Evolutionary conservation across 2,888 invertebrate genomes (phyloP).

Genomic region (Didymodactylos carnosus): DNA sequence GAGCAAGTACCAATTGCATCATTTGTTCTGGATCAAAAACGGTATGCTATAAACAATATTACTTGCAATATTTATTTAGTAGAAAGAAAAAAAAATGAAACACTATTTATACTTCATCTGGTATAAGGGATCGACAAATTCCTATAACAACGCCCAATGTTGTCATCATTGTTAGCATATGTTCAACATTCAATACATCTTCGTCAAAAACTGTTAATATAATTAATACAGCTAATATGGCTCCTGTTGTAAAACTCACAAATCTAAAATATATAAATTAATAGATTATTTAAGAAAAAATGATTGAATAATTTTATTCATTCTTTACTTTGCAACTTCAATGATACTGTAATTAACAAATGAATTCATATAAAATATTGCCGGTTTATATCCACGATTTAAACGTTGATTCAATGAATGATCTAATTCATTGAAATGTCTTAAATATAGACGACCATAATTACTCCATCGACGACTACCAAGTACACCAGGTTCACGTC

Average conservation of each 20-base stretch:
- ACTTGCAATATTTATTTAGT: too few species aligned
- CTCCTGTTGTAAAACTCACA: slow-evolving; percentile 65
- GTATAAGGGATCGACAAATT: slow-evolving; percentile 46
- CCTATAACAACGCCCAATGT: slow-evolving; percentile 55
- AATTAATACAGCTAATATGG: slow-evolving; percentile 59
- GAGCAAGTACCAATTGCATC: slow-evolving; percentile 60
- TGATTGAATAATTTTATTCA: too few species aligned
- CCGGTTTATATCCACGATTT: slow-evolving; percentile 76
- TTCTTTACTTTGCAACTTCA: neutral
- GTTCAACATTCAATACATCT: slow-evolving; percentile 71
- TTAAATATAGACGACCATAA: slow-evolving; percentile 66
- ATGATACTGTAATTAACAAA: slow-evolving; percentile 4
- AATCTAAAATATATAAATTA: slow-evolving; percentile 37
- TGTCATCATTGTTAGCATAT: slow-evolving; percentile 65
- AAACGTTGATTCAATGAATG: slow-evolving; percentile 79
- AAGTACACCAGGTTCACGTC: slow-evolving; percentile 40
- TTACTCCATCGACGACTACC: slow-evolving; percentile 14
- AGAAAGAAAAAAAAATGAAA: neutral
- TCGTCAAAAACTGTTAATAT: slow-evolving; percentile 69
- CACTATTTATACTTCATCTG: slow-evolving; percentile 46
- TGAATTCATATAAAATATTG: slow-evolving; percentile 61
- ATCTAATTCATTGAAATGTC: slow-evolving; percentile 95
- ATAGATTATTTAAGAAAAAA: neutral
- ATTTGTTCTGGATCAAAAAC: slow-evolving; percentile 71
- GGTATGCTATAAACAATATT: slow-evolving; percentile 38